Base-by-base conservation (phyloP, 2,113 vertebrate genomes). In the Podocnemis expansa region DNA sequence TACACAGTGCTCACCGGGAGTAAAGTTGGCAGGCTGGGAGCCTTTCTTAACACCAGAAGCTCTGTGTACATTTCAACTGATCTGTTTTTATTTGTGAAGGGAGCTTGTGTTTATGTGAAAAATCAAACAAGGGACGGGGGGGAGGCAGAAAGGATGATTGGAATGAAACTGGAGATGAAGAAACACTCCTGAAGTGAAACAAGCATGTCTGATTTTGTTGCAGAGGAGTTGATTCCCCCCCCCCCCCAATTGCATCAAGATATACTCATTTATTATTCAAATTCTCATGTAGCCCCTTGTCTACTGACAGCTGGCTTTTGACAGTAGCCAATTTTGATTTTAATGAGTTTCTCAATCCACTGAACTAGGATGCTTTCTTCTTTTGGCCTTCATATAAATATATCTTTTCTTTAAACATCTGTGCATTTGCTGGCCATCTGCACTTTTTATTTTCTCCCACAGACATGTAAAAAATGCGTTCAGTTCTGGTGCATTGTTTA, bases 381-480 rank as follows among this genome's bases (percentile, higher is more conserved):
- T 90, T 83, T 94, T 89, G 56, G 73, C 95, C 88, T 95, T 96
- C 22, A 3, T 90, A 89, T 73, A 25, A 78, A 4, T 95, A 34
- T 88, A 31, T 96, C 82, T 90, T 73, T 94, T 87, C 95, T 95
- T 95, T 92, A 93, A 97, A 97, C 87, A 85, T 84, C 1, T 78
- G 51, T 98, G 98, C 98, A 98, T 98, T 98, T 98, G 98, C 98
- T 98, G 98, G 98, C 96, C 98, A 98, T 98, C 97, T 98, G 98
- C 98, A 97, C 97, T 97, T 98, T 97, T 96, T 97, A 96, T 92
- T 88, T 89, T 80, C 94, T 94, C 89, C 96, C 95, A 91, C 83
- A 97, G 97, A 95, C 97, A 95, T 1, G 94, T 97, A 98, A 95
- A 97, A 96, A 96, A 95, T 92, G 94, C 95, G 41, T 98, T 98